Percentiles rank a stretch among this genome's conserved stretches.
Evolutionary conservation across 2,888 invertebrate genomes (phyloP).

Genomic region (Troglohyphantes excavatus): DNA sequence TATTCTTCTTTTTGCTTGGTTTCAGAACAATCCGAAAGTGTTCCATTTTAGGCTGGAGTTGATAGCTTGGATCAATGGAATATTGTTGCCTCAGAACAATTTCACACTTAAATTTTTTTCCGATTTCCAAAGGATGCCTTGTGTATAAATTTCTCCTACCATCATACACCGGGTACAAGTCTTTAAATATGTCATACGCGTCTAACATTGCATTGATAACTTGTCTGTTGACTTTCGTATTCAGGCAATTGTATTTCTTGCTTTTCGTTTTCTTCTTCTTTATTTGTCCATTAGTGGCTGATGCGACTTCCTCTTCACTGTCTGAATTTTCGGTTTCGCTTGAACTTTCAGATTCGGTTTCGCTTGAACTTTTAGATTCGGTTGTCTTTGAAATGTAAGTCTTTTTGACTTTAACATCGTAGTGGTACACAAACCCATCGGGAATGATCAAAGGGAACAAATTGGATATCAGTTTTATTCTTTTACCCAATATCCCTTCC

Average conservation of each 20-base stretch:
- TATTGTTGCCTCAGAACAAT: slow-evolving; percentile 17
- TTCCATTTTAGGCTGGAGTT: background rate
- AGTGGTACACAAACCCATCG: slow-evolving; percentile 84
- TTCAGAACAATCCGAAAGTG: slow-evolving; percentile 58
- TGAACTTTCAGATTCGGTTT: too few species aligned
- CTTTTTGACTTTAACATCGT: slow-evolving; percentile 83
- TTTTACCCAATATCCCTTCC: slow-evolving; percentile 53
- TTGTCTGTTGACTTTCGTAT: slow-evolving; percentile 83
- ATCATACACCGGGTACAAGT: slow-evolving; percentile 84
- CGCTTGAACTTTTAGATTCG: background rate
- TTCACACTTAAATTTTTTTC: slow-evolving; percentile 79
- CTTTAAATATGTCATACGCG: slow-evolving; percentile 83
- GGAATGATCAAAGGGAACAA: slow-evolving; percentile 85
- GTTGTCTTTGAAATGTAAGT: background rate
- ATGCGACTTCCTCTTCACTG: background rate
- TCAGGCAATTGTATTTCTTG: slow-evolving; percentile 69
- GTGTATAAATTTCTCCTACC: slow-evolving; percentile 85
- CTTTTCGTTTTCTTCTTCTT: background rate
- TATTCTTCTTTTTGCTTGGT: slow-evolving; percentile 65
- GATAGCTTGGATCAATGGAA: slow-evolving; percentile 27
- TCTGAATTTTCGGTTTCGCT: background rate
- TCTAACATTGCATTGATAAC: slow-evolving; percentile 84
- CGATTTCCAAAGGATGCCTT: slow-evolving; percentile 82
- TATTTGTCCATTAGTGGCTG: background rate
- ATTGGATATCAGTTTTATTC: slow-evolving; percentile 82